These are phyloP conservation scores for Peromyscus attwateri DNA, from an alignment of 2,797 vertebrate species.

Conservation along the genomic window DNA sequence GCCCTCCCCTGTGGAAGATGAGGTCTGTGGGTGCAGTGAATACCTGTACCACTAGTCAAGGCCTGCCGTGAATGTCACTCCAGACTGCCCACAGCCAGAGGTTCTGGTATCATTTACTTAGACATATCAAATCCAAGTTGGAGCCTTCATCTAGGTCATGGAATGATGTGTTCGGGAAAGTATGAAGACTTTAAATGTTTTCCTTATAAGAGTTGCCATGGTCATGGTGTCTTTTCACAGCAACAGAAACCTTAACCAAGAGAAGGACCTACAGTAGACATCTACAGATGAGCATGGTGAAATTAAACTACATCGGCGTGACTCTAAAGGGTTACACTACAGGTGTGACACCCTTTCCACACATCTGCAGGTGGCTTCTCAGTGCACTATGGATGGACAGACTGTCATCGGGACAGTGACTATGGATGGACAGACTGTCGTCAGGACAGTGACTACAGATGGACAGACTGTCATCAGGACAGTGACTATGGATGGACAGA, in stretches of 20 bases:
- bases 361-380: not conserved
- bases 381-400: not conserved
- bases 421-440: too few species aligned
- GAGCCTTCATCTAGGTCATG: not conserved
- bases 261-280: not conserved
- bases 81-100: too few species aligned
- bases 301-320: not conserved
- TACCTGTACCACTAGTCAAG: too few species aligned
- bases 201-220: too few species aligned
- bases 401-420: not conserved
- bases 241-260: too few species aligned
- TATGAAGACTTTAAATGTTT: not conserved
- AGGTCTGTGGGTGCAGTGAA: fast-evolving
- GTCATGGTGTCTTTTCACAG: too few species aligned
- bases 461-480: too few species aligned
- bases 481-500: too few species aligned
- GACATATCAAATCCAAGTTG: not conserved
- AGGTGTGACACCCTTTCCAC: not conserved
- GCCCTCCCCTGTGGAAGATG: too few species aligned
- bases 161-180: not conserved
- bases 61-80: not conserved
- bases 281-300: not conserved
- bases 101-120: not conserved
- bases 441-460: too few species aligned
- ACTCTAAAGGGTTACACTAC: not conserved